Percentiles rank a stretch among this genome's conserved stretches.
These are phyloP conservation scores for Eubasilissa regina DNA, from an alignment of 1,140 invertebrate genomes.

Conservation along the genomic window DNA sequence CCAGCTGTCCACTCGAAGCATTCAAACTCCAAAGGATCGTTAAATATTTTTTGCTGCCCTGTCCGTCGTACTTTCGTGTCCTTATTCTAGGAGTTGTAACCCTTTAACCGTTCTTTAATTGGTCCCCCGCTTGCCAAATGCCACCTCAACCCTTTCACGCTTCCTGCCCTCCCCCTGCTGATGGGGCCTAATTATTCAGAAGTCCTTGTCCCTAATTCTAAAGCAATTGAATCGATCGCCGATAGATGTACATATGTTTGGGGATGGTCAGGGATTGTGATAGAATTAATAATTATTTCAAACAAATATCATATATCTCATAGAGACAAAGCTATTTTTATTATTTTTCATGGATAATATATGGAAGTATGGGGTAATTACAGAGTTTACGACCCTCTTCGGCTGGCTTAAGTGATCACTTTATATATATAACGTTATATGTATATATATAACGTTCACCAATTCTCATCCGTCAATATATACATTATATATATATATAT, in stretches of 20 bases:
- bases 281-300: no score
- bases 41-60: not conserved
- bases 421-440: no score
- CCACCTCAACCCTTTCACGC: conserved; percentile 19
- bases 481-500: no score
- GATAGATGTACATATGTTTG: conserved; percentile 9
- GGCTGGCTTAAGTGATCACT: no score
- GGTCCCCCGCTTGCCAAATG: conserved; percentile 39
- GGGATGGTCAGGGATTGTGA: not conserved
- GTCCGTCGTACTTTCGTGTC: not conserved
- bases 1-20: conserved; percentile 6
- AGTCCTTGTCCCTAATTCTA: conserved; percentile 16
- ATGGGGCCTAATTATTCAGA: conserved; percentile 17
- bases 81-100: not conserved
- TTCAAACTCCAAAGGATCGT: not conserved
- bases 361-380: no score
- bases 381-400: no score
- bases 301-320: no score
- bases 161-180: not conserved
- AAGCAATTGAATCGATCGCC: conserved; percentile 28
- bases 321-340: no score
- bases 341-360: no score
- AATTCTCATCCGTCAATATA: no score
- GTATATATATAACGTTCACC: no score
- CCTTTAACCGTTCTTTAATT: conserved; percentile 23